A percentile compares a stretch with the other conserved stretches of the same genome.
Evolutionary conservation across 2,888 invertebrate species (phyloP).

Genomic region (Isotomurus palustris): DNA sequence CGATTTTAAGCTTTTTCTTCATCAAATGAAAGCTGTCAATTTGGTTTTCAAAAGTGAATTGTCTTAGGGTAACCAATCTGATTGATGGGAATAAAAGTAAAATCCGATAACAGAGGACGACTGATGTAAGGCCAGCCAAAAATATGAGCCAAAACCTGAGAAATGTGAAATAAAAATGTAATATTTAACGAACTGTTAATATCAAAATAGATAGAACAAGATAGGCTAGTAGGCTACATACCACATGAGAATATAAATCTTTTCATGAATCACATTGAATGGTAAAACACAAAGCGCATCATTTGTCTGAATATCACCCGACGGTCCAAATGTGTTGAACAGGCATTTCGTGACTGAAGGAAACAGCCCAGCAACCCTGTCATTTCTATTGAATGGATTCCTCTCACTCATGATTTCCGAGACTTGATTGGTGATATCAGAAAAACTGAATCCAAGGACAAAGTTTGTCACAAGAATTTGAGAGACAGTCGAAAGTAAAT

Average conservation of each 20-base stretch:
- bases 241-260: constrained; percentile 53
- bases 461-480: constrained; percentile 32
- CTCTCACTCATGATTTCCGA: neutral
- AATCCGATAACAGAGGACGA: constrained; percentile 21
- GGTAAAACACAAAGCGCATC: constrained; percentile 71
- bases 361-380: constrained; percentile 23
- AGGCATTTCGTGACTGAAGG: constrained; percentile 35
- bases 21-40: constrained; percentile 5
- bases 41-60: neutral
- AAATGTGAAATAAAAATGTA: neutral
- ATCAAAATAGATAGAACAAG: neutral
- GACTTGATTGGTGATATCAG: constrained; percentile 23
- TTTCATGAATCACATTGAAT: constrained; percentile 73
- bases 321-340: constrained; percentile 61
- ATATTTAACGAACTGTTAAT: neutral
- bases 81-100: constrained; percentile 3
- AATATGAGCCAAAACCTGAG: constrained; percentile 27
- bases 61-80: neutral
- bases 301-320: constrained; percentile 57
- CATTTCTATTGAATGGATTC: constrained; percentile 7
- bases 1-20: constrained; percentile 5
- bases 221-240: constrained; percentile 8
- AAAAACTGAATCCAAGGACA: constrained; percentile 45
- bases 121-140: constrained; percentile 5
- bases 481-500: constrained; percentile 63